Evolutionary conservation across 2,888 invertebrate genomes (phyloP), one percentile per base, ranked within the genome.

Genomic region (Heterodera filipjevi): DNA sequence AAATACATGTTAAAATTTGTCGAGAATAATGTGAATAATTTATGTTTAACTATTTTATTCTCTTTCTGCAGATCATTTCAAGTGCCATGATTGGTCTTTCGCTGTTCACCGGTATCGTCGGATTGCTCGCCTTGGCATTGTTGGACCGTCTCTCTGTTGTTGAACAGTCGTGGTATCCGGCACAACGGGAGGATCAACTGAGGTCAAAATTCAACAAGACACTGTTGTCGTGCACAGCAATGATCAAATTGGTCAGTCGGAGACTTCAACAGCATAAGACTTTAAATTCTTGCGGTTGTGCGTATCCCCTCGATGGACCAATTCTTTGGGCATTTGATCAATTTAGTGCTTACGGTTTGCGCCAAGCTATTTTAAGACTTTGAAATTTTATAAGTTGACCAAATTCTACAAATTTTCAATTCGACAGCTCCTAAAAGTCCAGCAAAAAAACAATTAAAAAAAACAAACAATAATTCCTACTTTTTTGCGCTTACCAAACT

Each of bases 141-240:
- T 81, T 89, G 46, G 85, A 85, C 76, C 81, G 83, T 74, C 81
- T 89, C 27, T 87, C 87, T 39, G 82, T 85, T 12, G 83, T 86
- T 44, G 84, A 85, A 12, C 82, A 82, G 32, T 82, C 84, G 64
- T 86, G 86, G 76, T 85, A 85, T 19, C 53, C 85, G 19, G 84
- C 84, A 81, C 68, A 46, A 46, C 75, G 66, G 46, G 66, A 75
- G 44, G 49, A 64, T 22, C 66, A 68, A 39, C 33, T 66, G 35
- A 64, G 53, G 39, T 49, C 66, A 22, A 73, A 75, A n/a, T 75
- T 78, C 66, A 49, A 74, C 70, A 66, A 80, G 44, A 49, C 27
- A 30, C 33, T 44, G 32, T 32, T 66, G 79, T 77, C 77, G 30
- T 80, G 81, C n/a, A 27, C 19, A 70, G 49, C 44, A 46, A 35